Conservation (phyloP, 2,797 vertebrate species). For the Heliangelus exortis region DNA sequence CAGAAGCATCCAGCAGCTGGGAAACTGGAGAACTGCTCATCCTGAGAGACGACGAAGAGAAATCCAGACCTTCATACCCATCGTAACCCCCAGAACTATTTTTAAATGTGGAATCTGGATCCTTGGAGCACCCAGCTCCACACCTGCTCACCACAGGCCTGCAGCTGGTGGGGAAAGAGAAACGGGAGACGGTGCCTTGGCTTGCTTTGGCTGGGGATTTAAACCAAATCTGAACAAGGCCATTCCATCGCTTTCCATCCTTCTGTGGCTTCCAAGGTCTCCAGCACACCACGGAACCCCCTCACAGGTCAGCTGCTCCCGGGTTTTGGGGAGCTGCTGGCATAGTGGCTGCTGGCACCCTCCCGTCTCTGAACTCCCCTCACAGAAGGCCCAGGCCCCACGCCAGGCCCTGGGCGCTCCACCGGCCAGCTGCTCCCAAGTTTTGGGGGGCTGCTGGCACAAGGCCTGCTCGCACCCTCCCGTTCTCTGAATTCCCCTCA, state of each 20-base stretch:
- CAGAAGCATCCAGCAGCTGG: not conserved
- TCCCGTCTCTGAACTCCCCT: not conserved
- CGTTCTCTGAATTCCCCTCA: not conserved
- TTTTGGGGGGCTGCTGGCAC: no score
- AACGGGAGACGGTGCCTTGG: fast-evolving
- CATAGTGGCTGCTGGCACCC: no score
- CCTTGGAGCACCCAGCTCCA: fast-evolving
- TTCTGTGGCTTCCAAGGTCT: not conserved
- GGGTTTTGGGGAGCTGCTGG: no score
- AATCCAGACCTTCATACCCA: not conserved
- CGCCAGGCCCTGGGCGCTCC: not conserved
- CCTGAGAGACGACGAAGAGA: fast-evolving
- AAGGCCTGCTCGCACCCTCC: no score
- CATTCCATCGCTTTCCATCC: fast-evolving
- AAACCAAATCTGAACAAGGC: not conserved
- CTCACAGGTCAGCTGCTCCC: not conserved
- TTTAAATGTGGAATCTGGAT: not conserved
- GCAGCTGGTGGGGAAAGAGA: fast-evolving
- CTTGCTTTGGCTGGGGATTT: not conserved
- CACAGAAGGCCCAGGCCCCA: not conserved
- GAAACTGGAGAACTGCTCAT: fast-evolving
- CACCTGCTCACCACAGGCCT: not conserved
- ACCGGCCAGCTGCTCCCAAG: not conserved
- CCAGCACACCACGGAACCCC: not conserved
- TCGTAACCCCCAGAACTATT: not conserved